phyloP scores from a whole-genome alignment of 2,888 invertebrate genomes.

The Conus canariensis region DNA sequence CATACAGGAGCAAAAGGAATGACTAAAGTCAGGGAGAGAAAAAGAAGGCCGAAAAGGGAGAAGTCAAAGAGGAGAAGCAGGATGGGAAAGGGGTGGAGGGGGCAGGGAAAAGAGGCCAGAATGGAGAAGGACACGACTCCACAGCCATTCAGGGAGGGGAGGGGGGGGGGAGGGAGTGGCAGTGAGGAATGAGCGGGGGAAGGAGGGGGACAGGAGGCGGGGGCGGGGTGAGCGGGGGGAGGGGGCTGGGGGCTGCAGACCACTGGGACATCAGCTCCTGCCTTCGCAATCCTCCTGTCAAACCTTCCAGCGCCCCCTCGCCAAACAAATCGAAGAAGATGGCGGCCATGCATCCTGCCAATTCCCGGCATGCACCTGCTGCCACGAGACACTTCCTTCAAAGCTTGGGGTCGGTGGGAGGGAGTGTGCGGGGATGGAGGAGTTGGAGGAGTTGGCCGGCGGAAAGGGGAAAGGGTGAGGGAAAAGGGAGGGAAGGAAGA shows the following conservation, averaged over 20 bases:
- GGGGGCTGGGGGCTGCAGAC: neutral
- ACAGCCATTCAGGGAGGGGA: neutral
- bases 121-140: neutral
- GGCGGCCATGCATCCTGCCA: constrained; percentile 30
- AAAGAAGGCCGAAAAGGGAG: neutral
- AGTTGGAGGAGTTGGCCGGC: neutral
- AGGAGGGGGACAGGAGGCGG: neutral
- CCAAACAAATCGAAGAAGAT: constrained; percentile 34
- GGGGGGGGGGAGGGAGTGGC: neutral
- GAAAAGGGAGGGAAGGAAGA: too few relatives aligned
- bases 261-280: neutral
- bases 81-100: neutral
- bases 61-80: neutral
- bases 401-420: neutral
- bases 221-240: neutral
- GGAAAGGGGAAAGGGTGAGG: too few relatives aligned
- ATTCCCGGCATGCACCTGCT: constrained; percentile 34
- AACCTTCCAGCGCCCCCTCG: neutral
- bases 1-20: neutral
- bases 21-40: neutral
- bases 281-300: neutral
- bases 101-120: neutral
- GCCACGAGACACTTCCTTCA: constrained; percentile 6
- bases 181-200: neutral
- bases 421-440: neutral